Evolutionary conservation across 2,113 vertebrate genomes (phyloP).

Genomic region (Caloenas nicobarica): DNA sequence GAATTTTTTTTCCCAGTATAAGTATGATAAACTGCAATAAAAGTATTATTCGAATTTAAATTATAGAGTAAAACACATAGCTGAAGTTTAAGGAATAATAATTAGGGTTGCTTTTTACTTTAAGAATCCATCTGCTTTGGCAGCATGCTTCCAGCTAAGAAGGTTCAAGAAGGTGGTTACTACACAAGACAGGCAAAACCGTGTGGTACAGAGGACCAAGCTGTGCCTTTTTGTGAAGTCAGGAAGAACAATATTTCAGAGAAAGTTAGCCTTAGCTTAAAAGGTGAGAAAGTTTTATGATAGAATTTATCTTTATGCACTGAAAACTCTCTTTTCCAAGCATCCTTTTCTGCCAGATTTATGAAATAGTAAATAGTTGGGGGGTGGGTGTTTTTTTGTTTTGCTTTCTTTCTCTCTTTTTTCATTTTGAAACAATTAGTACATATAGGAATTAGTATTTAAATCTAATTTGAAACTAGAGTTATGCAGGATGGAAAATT

Average conservation of each 20-base stretch:
- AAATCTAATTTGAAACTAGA: constrained; percentile 23
- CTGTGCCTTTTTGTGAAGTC: neutral
- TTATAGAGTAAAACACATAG: neutral
- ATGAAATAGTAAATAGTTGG: neutral
- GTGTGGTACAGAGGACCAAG: neutral
- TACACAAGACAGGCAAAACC: neutral
- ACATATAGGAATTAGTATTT: neutral
- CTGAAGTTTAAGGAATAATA: neutral
- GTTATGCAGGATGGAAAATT: constrained; percentile 18
- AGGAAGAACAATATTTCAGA: neutral
- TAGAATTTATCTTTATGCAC: neutral
- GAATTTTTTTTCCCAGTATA: neutral
- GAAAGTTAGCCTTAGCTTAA: neutral
- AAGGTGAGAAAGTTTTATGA: neutral
- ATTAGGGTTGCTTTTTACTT: neutral
- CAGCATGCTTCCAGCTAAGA: neutral
- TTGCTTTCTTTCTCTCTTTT: neutral
- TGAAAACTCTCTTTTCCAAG: neutral
- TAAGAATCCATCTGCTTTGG: neutral
- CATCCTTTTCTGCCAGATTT: neutral
- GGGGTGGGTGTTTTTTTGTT: no score
- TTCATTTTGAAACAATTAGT: constrained; percentile 5
- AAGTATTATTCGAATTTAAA: neutral
- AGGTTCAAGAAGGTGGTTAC: neutral
- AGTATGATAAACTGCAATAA: neutral